Evolutionary conservation across 1,140 invertebrate genomes (phyloP).

Genomic region (Euglossa dilemma): DNA sequence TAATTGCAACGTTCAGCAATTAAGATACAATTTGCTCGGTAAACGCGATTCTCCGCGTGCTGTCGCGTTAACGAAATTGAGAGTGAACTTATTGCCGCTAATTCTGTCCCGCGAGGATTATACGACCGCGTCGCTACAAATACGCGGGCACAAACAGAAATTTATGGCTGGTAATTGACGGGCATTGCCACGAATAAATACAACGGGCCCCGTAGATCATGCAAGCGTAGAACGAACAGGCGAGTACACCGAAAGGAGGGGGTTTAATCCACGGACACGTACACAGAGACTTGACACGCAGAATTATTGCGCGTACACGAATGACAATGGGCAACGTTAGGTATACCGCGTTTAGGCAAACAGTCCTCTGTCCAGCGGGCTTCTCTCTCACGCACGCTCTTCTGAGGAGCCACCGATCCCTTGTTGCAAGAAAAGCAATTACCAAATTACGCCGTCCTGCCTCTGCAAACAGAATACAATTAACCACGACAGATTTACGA

Average conservation of each 20-base stretch:
- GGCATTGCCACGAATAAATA: constrained; percentile 43
- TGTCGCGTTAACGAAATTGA: constrained; percentile 38
- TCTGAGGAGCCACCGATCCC: not conserved
- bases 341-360: constrained; percentile 7
- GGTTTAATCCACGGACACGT: constrained; percentile 35
- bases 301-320: constrained; percentile 41
- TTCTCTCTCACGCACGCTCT: not conserved
- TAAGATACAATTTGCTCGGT: constrained; percentile 40
- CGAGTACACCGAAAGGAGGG: not conserved
- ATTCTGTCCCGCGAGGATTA: constrained; percentile 20
- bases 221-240: constrained; percentile 10
- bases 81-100: constrained; percentile 43
- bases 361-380: not conserved
- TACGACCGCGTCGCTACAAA: not conserved
- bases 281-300: constrained; percentile 23
- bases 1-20: constrained; percentile 28
- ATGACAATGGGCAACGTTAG: constrained; percentile 24
- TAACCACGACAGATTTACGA: constrained; percentile 6
- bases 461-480: not conserved
- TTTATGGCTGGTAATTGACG: constrained; percentile 47
- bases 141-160: constrained; percentile 25
- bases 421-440: constrained; percentile 35
- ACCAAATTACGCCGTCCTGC: constrained; percentile 6
- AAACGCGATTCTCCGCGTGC: constrained; percentile 11
- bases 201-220: constrained; percentile 43